Base-by-base conservation (phyloP, 2,113 vertebrate genomes). In the Pachyramphus minor region DNA sequence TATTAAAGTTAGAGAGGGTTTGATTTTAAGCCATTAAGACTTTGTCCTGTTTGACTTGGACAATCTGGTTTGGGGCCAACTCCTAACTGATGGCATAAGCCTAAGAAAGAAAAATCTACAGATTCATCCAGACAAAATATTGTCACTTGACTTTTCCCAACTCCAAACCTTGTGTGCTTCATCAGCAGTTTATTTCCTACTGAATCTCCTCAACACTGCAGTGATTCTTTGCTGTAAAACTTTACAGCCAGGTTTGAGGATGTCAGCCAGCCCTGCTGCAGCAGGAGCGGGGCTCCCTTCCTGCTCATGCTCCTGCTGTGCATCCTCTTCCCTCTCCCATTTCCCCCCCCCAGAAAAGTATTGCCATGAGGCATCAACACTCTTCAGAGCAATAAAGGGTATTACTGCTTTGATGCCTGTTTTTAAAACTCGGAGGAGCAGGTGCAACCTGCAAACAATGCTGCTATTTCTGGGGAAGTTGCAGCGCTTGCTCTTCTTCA, bases 121-220 rank as follows among this genome's bases (percentile, higher is more conserved):
- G 53, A 42, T 69, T 45, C 33, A 79, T 39, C 19, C 55, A 59
- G 59, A 55, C 55, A 76, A 91, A 76, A 49, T 10, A 30, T 0
- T 73, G 45, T 44, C 41, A 60, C 47, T 67, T 31, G 0, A 9
- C 63, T 44, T 41, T 92, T 49, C 63, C 74, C 50, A 94, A 20
- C 71, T 47, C 50, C 52, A 45, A 60, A 47, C 30, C n/a, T 6
- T 6, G 4, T 37, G 53, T 73, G 67, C 87, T 83, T 52, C 91
- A 91, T 73, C 89, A 91, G 91, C 84, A 87, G 53, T 91, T 93
- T 71, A 55, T 55, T 77, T 77, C 81, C 71, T 74, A 13, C 22
- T 44, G 63, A 59, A 50, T 66, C 53, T 59, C 58, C 69, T 30
- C 52, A 66, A 17, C 39, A 2, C 50, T n/a, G 71, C 66, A 73